Base-by-base conservation (phyloP, 2,797 vertebrate species). In the Gadopsis marmoratus region DNA sequence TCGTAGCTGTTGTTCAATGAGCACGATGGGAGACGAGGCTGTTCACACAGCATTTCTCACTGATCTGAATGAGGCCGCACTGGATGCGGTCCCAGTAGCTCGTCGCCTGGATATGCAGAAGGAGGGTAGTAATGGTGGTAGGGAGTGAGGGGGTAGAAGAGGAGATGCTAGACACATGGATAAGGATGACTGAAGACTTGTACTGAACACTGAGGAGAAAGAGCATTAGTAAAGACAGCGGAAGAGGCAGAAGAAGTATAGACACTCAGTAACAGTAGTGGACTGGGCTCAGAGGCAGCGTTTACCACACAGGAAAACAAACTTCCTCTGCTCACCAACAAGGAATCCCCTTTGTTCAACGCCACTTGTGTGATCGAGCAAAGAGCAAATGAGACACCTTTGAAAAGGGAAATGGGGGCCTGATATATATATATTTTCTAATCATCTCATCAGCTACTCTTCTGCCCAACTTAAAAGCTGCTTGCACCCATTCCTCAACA, bases 1-100 rank as follows among this genome's bases (percentile, higher is more conserved):
- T 91, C 87, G 63, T 93, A 86, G 84, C 84, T 54, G 83, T 89
- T 93, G 83, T 92, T 92, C 79, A 80, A 82, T 86, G 87, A 79
- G 84, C 89, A 81, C 50, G 88, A 88, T 87, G 93, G 89, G 89
- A 90, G 85, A 84, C 64, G 54, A 78, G 76, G 93, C 13, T 82
- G 86, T 88, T 93, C 84, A 76, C 88, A 90, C 86, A 90, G 62
- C 4, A 14, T 79, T 89, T 91, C 81, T 88, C 84, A 88, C 58
- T 89, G 79, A 59, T 66, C 75, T 90, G 84, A 89, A 90, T 88
- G 37, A 87, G 82, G 83, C 82, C 77, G 72, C 55, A 12, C 70
- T 85, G 84, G 86, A 87, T 12, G 39, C 21, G 17, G 74, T 83
- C 80, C 82, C 84, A 71, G 55, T 41, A 65, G 79, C 65, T 79